These are phyloP conservation scores for Sturnira hondurensis DNA, from an alignment of 2,113 vertebrate genomes.

Conservation along the genomic window DNA sequence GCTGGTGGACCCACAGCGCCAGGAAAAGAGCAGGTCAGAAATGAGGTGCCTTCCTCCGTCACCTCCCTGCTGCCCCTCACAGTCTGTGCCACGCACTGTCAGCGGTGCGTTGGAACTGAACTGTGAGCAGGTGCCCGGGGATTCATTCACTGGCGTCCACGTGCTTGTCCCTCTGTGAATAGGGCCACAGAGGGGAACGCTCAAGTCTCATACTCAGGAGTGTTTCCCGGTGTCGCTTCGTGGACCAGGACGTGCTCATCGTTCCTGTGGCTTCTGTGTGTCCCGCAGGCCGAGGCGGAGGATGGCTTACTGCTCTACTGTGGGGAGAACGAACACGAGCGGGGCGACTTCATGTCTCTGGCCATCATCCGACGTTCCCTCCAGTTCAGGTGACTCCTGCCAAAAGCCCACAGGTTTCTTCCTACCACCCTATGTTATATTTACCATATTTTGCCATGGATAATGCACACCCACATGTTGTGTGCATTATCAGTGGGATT, in stretches of 20 bases:
- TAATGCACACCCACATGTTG: too few relatives aligned
- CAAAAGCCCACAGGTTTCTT: not conserved
- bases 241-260: not conserved
- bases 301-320: slow-evolving; percentile 95
- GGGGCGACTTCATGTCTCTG: slow-evolving; percentile 93
- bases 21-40: not conserved
- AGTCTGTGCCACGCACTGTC: not conserved
- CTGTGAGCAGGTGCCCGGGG: not conserved
- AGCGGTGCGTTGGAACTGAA: not conserved
- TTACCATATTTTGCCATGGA: not conserved
- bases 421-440: too few relatives aligned
- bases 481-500: too few relatives aligned
- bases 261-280: slow-evolving; percentile 42
- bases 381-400: slow-evolving; percentile 89
- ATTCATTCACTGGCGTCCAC: not conserved
- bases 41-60: not conserved
- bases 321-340: slow-evolving; percentile 92
- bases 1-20: not conserved
- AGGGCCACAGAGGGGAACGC: not conserved
- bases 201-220: not conserved
- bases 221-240: not conserved
- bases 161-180: fast-evolving
- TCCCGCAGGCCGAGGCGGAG: slow-evolving; percentile 87
- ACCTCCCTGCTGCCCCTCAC: not conserved
- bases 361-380: slow-evolving; percentile 86